Conservation (phyloP, 2,797 vertebrate genomes). For the Paramormyrops hopkinsi region DNA sequence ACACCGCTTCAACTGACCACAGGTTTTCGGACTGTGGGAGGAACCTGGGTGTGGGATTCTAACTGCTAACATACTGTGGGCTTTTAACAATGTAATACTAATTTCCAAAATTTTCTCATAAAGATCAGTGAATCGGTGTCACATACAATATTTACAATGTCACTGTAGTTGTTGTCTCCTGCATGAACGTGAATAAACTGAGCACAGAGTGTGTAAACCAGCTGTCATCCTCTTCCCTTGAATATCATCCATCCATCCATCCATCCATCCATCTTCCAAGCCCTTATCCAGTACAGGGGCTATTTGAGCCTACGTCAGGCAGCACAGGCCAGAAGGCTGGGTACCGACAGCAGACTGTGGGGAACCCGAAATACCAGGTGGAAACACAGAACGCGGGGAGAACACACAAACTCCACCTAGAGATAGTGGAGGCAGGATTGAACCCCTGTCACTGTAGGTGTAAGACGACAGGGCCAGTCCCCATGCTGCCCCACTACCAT, state of each 20-base stretch:
- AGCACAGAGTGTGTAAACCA: not conserved
- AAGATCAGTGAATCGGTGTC: not conserved
- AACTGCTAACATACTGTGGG: not conserved
- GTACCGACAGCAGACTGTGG: not conserved
- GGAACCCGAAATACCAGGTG: not conserved
- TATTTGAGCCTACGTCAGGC: not conserved
- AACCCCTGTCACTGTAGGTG: not conserved
- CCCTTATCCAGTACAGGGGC: not conserved
- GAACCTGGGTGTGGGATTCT: not conserved
- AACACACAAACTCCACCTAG: not conserved
- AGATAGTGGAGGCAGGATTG: not conserved
- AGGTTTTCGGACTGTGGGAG: not conserved
- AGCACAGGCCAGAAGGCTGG: not conserved
- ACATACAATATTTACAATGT: not conserved
- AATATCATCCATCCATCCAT: not conserved
- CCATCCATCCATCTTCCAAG: not conserved
- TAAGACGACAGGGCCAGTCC: not conserved
- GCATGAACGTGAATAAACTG: not conserved
- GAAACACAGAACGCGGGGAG: not conserved
- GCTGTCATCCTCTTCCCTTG: not conserved
- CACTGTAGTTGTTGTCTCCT: not conserved
- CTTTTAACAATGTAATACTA: not conserved
- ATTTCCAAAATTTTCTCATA: not conserved
- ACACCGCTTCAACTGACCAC: not conserved
- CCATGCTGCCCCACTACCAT: not conserved